phyloP scores from a whole-genome alignment of 2,113 vertebrate species.

The Diadophis punctatus region DNA sequence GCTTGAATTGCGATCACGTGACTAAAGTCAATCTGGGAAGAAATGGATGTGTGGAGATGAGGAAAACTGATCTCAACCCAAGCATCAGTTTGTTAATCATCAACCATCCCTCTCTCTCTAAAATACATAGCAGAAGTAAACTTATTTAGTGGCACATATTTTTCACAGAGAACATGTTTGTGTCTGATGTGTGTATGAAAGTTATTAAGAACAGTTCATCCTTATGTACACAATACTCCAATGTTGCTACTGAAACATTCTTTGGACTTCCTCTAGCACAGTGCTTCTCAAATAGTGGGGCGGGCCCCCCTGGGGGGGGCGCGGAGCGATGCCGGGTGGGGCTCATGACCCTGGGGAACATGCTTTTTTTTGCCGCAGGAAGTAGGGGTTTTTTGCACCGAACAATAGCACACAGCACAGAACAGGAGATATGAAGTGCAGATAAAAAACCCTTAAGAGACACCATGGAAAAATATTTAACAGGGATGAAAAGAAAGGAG shows the following conservation, averaged over 20 bases:
- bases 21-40: background rate
- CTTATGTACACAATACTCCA: background rate
- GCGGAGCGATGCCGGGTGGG: no score
- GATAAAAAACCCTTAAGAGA: no score
- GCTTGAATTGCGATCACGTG: background rate
- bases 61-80: background rate
- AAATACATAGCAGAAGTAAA: slow-evolving; percentile 9
- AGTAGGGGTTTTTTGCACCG: no score
- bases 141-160: background rate
- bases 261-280: background rate
- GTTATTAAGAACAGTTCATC: slow-evolving; percentile 17
- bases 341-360: no score
- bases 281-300: no score
- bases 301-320: no score
- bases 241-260: background rate
- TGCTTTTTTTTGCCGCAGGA: no score
- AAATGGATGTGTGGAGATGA: background rate
- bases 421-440: no score
- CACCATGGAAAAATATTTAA: no score
- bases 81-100: background rate
- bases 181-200: slow-evolving; percentile 3
- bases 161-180: slow-evolving; percentile 2
- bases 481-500: no score
- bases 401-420: no score
- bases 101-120: background rate